Evolutionary conservation across 1,140 invertebrate species (phyloP), one percentile per base, ranked within the genome.

Genomic region (Brachystomella parvula): DNA sequence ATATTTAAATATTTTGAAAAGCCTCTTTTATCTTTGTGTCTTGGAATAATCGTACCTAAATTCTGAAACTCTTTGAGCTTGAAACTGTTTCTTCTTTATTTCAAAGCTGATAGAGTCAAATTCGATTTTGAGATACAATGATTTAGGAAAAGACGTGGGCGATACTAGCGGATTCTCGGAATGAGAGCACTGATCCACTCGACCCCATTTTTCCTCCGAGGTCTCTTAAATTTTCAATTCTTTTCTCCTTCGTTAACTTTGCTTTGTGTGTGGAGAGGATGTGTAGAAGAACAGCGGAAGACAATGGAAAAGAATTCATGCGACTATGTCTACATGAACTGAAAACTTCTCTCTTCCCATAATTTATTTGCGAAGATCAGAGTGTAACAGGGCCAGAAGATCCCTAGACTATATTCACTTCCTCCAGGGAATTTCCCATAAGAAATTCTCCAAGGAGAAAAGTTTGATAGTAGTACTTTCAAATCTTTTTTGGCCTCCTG

Each of bases 401-500:
- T n/a, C n/a, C n/a, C 53, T 21, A n/a, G 21, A 56, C 28, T 56
- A 9, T 21, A 12, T n/a, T 21, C 21, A 12, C 12, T 9, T n/a
- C 6, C 6, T 56, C 6, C 21, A 12, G 6, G 53, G 28, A 12
- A 12, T 56, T 56, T 29, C 6, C 53, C n/a, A 21, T 47, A 15
- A 47, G 44, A 60, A 60, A 60, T 19, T 6, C 58, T 15, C 9
- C 17, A 39, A 32, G 29, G 24, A 12, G 12, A 19, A 19, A 19
- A 19, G 6, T 53, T 53, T 53, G 24, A n/a, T n/a, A n/a, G n/a
- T n/a, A n/a, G n/a, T n/a, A n/a, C n/a, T n/a, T n/a, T n/a, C n/a
- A n/a, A n/a, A n/a, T n/a, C 30, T 53, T 65, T 68, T 53, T 68
- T 68, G 67, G 67, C 67, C 47, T 44, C 29, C 35, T 65, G 67